Percentiles rank a stretch among this genome's conserved stretches.
Conservation (phyloP, 2,797 vertebrate species). For the Rhincodon typus region DNA sequence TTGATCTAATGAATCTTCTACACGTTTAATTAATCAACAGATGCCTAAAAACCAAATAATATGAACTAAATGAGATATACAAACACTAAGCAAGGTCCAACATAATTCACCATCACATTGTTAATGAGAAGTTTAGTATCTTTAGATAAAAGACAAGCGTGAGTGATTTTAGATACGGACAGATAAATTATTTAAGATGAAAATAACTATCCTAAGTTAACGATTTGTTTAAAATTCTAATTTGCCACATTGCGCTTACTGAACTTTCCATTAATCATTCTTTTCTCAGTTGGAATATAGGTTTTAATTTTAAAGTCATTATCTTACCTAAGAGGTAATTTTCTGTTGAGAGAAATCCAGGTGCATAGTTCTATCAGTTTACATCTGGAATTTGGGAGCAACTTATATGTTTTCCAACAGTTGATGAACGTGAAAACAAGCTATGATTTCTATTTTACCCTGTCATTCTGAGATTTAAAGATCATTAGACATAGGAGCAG, state of each 20-base stretch:
- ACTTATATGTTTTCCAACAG: background rate
- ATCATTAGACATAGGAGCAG: no score
- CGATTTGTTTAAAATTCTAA: slow-evolving; percentile 7
- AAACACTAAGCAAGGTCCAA: slow-evolving; percentile 76
- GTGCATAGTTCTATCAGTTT: background rate
- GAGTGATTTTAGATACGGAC: slow-evolving; percentile 24
- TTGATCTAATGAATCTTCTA: slow-evolving; percentile 77
- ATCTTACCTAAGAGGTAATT: background rate
- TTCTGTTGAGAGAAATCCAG: background rate
- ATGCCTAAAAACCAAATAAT: slow-evolving; percentile 87
- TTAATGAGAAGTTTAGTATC: background rate
- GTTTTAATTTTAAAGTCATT: background rate
- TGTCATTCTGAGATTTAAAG: background rate
- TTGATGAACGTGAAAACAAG: background rate
- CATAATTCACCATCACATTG: slow-evolving; percentile 73
- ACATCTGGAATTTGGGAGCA: background rate
- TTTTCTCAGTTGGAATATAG: background rate
- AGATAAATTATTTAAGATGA: slow-evolving; percentile 29
- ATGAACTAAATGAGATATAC: slow-evolving; percentile 89
- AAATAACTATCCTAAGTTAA: background rate
- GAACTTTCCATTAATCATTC: background rate
- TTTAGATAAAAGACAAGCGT: slow-evolving; percentile 12
- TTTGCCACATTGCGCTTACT: background rate
- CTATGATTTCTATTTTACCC: background rate
- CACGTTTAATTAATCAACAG: slow-evolving; percentile 80